phyloP scores from a whole-genome alignment of 1,140 invertebrate genomes.

The Trichoplusia ni region DNA sequence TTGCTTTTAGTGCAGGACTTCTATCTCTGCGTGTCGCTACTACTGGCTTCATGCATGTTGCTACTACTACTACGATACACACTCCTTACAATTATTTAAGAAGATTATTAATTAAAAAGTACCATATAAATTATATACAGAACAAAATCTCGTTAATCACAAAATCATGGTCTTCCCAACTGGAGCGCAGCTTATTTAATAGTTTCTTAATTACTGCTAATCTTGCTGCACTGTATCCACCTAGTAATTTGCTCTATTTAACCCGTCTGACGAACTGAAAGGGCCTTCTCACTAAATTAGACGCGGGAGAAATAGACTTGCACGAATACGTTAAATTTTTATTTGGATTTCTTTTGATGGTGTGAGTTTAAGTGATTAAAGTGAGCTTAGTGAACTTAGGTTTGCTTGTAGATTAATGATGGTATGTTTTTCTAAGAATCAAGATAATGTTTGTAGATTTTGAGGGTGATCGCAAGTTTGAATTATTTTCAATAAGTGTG shows the following conservation, averaged over 20 bases:
- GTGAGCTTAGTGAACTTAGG: neutral
- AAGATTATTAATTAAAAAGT: too few relatives aligned
- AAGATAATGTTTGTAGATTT: too few relatives aligned
- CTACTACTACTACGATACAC: too few relatives aligned
- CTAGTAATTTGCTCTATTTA: slow-evolving; percentile 60
- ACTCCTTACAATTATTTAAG: too few relatives aligned
- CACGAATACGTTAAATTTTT: neutral
- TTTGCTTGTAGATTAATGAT: too few relatives aligned
- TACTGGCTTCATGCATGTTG: too few relatives aligned
- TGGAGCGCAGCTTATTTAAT: slow-evolving; percentile 52
- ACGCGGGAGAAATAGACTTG: slow-evolving; percentile 8
- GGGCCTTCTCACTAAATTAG: slow-evolving; percentile 33
- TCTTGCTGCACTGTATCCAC: slow-evolving; percentile 51
- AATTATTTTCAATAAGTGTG: too few relatives aligned
- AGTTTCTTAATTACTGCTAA: slow-evolving; percentile 66
- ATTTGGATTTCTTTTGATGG: neutral
- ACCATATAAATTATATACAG: too few relatives aligned
- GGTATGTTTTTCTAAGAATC: too few relatives aligned
- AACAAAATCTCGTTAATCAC: neutral
- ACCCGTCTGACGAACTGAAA: slow-evolving; percentile 44
- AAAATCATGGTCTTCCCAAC: slow-evolving; percentile 14
- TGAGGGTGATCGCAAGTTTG: too few relatives aligned
- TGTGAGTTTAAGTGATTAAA: neutral
- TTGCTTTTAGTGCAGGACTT: too few relatives aligned
- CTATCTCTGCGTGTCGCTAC: too few relatives aligned